Base-by-base conservation (phyloP, 1,140 invertebrate genomes). In the Drosophila dunni region DNA sequence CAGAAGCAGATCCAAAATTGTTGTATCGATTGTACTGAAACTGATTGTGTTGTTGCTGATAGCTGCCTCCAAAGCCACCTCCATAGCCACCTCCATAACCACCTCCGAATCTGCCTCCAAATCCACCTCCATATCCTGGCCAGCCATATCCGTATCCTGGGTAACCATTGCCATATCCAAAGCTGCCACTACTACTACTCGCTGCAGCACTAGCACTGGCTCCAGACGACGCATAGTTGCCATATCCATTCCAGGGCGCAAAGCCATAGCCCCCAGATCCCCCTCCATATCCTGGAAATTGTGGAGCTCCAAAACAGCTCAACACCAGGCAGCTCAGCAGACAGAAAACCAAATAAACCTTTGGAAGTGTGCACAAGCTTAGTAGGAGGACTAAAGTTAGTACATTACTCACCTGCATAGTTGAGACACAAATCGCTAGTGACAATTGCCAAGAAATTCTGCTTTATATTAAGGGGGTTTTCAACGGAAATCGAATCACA, bases 41-140 rank as follows among this genome's bases (percentile, higher is more conserved):
- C 44, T 86, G 75, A 34, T 88, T 75, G 29, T 65, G 75, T 38
- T 89, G 85, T 54, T 89, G 84, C n/a, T 68, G 69, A 45, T 82
- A 90, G 17, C 81, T 76, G 3, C 51, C 72, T 3, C 62, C 58
- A 45, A 62, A 79, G 34, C 60, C 46, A 24, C 17, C 17, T 51
- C 79, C 76, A 24, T 70, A 86, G 10, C 81, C 81, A 6, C 71
- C 57, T 9, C 63, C 58, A 8, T 51, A 65, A 2, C 78, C 73
- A 6, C 57, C 67, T 2, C 62, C 56, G 24, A 62, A 74, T 20
- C 63, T 15, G 17, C 15, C n/a, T 17, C 81, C 77, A 61, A 50
- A 73, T 7, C 79, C 74, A 2, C 64, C 53, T 17, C 15, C 78
- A 63, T 57, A 75, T 1, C 81, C 82, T 34, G 73, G 68, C 48